Percentiles rank a stretch among this genome's conserved stretches.
Conservation (phyloP, 2,888 invertebrate species). For the Acrobasis consociella region DNA sequence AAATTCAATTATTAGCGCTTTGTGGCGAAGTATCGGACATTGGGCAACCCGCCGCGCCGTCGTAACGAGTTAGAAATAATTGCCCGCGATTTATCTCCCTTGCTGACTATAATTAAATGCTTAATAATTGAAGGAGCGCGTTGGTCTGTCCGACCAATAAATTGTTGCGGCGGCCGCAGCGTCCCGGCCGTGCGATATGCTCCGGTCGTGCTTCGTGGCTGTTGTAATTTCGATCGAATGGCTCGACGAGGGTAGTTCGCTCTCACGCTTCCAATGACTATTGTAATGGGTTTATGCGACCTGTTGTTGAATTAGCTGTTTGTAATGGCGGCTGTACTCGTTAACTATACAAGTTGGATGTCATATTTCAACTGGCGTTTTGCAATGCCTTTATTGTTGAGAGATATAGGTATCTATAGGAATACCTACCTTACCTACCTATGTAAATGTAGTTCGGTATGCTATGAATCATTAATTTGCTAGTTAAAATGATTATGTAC, state of each 20-base stretch:
- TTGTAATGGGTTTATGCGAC: conserved; percentile 62
- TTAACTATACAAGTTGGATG: conserved; percentile 36
- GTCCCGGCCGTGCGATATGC: conserved; percentile 52
- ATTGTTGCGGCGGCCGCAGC: conserved; percentile 49
- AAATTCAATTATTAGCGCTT: conserved; percentile 77
- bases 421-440: too few species aligned
- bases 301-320: conserved; percentile 56
- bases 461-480: neutral
- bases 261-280: conserved; percentile 74
- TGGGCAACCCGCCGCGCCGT: conserved; percentile 66
- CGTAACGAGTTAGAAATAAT: conserved; percentile 74
- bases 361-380: neutral
- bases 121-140: conserved; percentile 73
- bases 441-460: neutral
- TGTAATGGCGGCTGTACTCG: conserved; percentile 30
- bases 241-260: conserved; percentile 64
- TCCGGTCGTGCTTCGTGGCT: conserved; percentile 67
- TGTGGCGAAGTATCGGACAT: conserved; percentile 65
- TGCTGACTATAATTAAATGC: conserved; percentile 72
- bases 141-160: conserved; percentile 60
- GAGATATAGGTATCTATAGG: too few species aligned
- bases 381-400: neutral
- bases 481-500: too few species aligned
- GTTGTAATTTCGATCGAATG: conserved; percentile 69
- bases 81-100: conserved; percentile 69